These are phyloP conservation scores for Alaudala cheleensis DNA, from an alignment of 2,113 vertebrate species.

Conservation along the genomic window DNA sequence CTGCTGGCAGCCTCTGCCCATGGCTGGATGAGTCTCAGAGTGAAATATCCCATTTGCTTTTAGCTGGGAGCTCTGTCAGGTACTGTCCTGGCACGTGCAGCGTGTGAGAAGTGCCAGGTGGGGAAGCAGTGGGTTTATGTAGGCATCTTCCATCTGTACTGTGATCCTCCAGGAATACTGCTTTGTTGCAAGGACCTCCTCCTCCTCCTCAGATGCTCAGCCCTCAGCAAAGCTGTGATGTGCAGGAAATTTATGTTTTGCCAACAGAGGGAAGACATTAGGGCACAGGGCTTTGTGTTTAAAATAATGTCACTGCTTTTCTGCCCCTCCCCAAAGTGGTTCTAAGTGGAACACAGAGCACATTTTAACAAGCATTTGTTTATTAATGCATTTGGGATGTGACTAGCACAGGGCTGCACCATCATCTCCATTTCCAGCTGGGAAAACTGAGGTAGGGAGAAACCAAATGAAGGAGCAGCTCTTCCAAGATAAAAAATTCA, in stretches of 20 bases:
- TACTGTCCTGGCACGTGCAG: not conserved
- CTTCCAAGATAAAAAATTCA: slow-evolving; percentile 24
- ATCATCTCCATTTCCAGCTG: not conserved
- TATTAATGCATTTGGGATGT: not conserved
- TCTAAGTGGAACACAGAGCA: not conserved
- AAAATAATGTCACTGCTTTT: not conserved
- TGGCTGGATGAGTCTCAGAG: not conserved
- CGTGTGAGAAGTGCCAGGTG: not conserved
- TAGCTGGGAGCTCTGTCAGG: not conserved
- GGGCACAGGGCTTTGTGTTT: not conserved
- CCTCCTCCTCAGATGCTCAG: not conserved
- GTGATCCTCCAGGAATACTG: not conserved
- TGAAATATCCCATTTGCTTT: not conserved
- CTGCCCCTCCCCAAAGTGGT: not conserved
- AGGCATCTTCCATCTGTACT: not conserved
- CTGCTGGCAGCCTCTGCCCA: not conserved
- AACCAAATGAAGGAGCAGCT: not conserved
- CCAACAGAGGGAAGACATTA: not conserved
- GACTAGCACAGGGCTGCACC: not conserved
- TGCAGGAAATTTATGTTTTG: not conserved
- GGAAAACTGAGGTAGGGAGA: slow-evolving; percentile 9
- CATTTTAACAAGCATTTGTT: not conserved
- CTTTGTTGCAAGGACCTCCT: not conserved
- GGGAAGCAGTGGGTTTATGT: not conserved
- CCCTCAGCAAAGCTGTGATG: not conserved